phyloP scores from a whole-genome alignment of 2,888 invertebrate genomes.

The Malacosoma neustria region DNA sequence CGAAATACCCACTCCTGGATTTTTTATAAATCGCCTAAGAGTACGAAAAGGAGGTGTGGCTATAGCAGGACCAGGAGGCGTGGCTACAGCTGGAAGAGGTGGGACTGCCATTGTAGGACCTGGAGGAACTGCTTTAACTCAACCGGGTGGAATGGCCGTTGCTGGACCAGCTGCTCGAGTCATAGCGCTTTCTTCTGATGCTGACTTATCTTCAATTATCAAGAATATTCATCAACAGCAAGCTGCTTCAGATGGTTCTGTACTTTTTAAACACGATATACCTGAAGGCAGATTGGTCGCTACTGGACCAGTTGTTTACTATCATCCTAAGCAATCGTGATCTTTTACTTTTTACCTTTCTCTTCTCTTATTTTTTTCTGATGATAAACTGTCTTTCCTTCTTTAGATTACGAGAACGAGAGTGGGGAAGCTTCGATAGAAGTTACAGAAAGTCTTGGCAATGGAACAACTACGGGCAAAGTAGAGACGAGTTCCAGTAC shows the following conservation, averaged over 20 bases:
- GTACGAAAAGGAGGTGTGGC: slow-evolving; percentile 86
- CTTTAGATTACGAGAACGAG: slow-evolving; percentile 45
- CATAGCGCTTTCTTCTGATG: slow-evolving; percentile 77
- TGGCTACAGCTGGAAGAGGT: slow-evolving; percentile 85
- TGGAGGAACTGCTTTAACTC: slow-evolving; percentile 83
- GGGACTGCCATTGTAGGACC: slow-evolving; percentile 88
- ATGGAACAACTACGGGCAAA: slow-evolving; percentile 19
- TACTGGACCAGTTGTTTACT: slow-evolving; percentile 83
- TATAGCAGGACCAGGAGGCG: slow-evolving; percentile 87
- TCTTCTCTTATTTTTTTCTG: slow-evolving; percentile 14
- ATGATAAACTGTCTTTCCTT: slow-evolving; percentile 34
- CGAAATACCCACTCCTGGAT: slow-evolving; percentile 69
- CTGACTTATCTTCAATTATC: slow-evolving; percentile 74
- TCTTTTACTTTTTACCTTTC: slow-evolving; percentile 21
- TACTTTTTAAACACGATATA: slow-evolving; percentile 60
- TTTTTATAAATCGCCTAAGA: slow-evolving; percentile 80
- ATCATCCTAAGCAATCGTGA: slow-evolving; percentile 57
- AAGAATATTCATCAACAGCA: slow-evolving; percentile 46
- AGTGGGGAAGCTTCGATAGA: slow-evolving; percentile 25
- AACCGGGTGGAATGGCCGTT: slow-evolving; percentile 83
- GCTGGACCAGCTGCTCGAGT: slow-evolving; percentile 84
- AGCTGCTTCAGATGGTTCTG: slow-evolving; percentile 42
- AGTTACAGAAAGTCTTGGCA: slow-evolving; percentile 17
- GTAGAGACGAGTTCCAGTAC: slow-evolving; percentile 39
- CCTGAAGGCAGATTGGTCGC: slow-evolving; percentile 82